Base-by-base conservation (phyloP, 2,797 vertebrate genomes). In the Eidolon dupreanum region DNA sequence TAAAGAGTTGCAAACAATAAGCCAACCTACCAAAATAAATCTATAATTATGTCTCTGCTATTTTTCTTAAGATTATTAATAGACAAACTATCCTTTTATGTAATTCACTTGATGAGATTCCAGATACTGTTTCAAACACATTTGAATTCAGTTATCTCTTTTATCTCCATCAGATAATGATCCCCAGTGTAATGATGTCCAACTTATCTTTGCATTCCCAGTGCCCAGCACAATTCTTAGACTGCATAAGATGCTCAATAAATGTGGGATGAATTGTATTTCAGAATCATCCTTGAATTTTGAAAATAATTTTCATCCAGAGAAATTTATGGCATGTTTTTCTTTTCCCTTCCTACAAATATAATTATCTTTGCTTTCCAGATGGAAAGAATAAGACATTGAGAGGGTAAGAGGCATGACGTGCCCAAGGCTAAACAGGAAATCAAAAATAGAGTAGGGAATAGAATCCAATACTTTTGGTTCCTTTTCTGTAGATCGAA, bases 281-380 rank as follows among this genome's bases (percentile, higher is more conserved):
- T 85, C 36, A 88, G 46, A 88, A 68, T 88, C 61, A 74, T 88
- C 10, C 17, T 84, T 75, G 33, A 95, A 36, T 86, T 90, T 90
- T 93, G 19, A 2, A 71, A 86, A 75, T 83, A 53, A 84, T 68
- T 89, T 90, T 24, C n/a, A 66, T 26, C 19, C 6, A 77, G 73
- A 93, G 3, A 92, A n/a, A 51, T 66, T 38, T 81, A 70, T 66
- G 19, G 6, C 11, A 38, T 43, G 15, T 6, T 17, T 38, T 74
- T 8, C 20, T 78, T 88, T 66, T 24, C 66, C 33, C 15, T 95
- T 10, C 5, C 22, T 61, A 65, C 7, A 66, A 84, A 36, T 61
- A 88, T 11, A 92, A 57, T 65, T 74, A 85, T n/a, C 53, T 89
- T 95, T 90, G 38, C 46, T 86, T 93, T 19, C 41, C 36, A 78